Evolutionary conservation across 2,888 invertebrate species (phyloP).

Genomic region (Gryllus longicercus): DNA sequence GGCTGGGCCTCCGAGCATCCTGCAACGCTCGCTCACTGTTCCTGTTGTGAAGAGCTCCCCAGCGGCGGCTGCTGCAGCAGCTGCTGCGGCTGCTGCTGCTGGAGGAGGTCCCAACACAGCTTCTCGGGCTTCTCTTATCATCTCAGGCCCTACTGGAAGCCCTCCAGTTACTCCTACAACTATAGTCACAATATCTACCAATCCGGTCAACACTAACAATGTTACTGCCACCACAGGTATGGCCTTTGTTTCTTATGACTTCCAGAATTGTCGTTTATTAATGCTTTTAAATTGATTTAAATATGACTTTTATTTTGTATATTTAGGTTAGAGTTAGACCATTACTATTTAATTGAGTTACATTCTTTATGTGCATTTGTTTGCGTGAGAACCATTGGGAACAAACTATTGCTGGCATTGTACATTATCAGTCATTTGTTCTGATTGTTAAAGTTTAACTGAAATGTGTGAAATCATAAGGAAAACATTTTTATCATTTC

Average conservation of each 20-base stretch:
- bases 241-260: not conserved
- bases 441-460: no score
- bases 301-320: no score
- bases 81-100: slow-evolving; percentile 24
- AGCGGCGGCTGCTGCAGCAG: slow-evolving; percentile 22
- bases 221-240: slow-evolving; percentile 32
- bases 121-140: slow-evolving; percentile 18
- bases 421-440: no score
- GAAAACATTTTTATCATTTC: no score
- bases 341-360: no score
- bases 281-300: no score
- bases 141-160: slow-evolving; percentile 24
- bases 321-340: no score
- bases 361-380: no score
- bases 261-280: no score
- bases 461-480: no score
- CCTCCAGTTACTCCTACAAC: slow-evolving; percentile 24
- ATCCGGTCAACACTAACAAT: slow-evolving; percentile 24
- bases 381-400: no score
- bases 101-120: slow-evolving; percentile 25
- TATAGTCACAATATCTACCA: slow-evolving; percentile 32
- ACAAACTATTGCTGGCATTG: no score
- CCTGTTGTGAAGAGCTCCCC: slow-evolving; percentile 37
- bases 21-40: slow-evolving; percentile 37
- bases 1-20: slow-evolving; percentile 35